phyloP scores from a whole-genome alignment of 1,140 invertebrate species.

The Drosophila punjabiensis region DNA sequence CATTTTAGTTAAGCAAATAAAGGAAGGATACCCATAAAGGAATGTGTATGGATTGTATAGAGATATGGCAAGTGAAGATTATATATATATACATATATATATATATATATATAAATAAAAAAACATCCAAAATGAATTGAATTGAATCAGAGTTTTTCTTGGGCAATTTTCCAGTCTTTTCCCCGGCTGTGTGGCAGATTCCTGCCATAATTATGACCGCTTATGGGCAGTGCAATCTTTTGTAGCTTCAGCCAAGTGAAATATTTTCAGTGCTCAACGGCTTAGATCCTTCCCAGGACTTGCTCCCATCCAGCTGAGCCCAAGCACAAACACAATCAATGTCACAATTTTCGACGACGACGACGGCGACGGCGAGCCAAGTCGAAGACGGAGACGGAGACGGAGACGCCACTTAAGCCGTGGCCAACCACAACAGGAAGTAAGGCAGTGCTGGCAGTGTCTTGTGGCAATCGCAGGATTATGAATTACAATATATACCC shows the following conservation, averaged over 20 bases:
- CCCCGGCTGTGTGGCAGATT: conserved; percentile 21
- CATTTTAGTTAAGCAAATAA: conserved; percentile 73
- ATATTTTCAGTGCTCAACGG: conserved; percentile 73
- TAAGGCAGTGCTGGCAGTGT: conserved; percentile 66
- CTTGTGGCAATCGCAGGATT: conserved; percentile 79
- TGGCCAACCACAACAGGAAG: conserved; percentile 67
- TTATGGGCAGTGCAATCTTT: conserved; percentile 36
- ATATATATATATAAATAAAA: conserved; percentile 7
- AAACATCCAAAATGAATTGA: conserved; percentile 47
- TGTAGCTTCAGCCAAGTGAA: conserved; percentile 46
- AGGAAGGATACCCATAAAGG: conserved; percentile 26
- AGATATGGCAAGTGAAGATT: conserved; percentile 33
- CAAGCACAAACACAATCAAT: conserved; percentile 74
- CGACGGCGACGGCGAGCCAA: conserved; percentile 15
- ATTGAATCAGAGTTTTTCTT: conserved; percentile 42
- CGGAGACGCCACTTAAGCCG: conserved; percentile 65
- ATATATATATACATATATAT: conserved; percentile 32
- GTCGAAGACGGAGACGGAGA: conserved; percentile 19
- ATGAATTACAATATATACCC: conserved; percentile 82
- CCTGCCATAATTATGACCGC: conserved; percentile 52
- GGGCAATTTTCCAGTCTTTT: conserved; percentile 24
- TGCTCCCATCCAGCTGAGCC: conserved; percentile 7
- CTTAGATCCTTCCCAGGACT: conserved; percentile 41
- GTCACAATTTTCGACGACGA: conserved; percentile 69
- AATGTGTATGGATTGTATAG: conserved; percentile 61